Evolutionary conservation across 2,888 invertebrate species (phyloP).

Genomic region (Trissonchulus latispiculum): DNA sequence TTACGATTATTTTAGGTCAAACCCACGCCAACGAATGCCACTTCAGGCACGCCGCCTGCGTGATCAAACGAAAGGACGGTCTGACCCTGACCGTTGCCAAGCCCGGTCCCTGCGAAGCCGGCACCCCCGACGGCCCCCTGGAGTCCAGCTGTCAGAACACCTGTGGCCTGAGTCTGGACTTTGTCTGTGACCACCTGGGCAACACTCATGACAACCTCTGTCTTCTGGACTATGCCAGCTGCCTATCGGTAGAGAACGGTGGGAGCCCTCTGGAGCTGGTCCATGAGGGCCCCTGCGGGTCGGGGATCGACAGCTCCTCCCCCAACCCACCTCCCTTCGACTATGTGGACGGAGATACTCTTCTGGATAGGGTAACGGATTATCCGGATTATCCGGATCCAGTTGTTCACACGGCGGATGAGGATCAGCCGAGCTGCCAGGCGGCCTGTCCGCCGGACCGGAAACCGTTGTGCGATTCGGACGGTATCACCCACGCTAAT

Average conservation of each 20-base stretch:
- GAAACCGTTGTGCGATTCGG: slow-evolving; percentile 4
- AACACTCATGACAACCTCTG: not conserved
- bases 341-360: not conserved
- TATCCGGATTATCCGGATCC: not conserved
- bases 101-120: not conserved
- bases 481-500: slow-evolving; percentile 8
- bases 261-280: not conserved
- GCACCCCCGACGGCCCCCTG: not conserved
- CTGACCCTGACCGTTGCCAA: not conserved
- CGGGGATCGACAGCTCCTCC: not conserved
- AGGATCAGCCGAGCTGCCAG: not conserved
- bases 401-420: not conserved
- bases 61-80: not conserved
- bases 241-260: not conserved
- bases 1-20: slow-evolving; percentile 15
- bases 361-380: not conserved
- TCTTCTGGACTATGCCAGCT: not conserved
- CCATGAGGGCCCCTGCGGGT: not conserved
- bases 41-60: not conserved
- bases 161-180: slow-evolving; percentile 1
- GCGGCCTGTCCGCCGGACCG: not conserved
- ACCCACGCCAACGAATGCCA: slow-evolving; percentile 12
- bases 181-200: slow-evolving; percentile 8
- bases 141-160: not conserved
- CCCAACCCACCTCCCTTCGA: not conserved